These are phyloP conservation scores for Ctenomys sociabilis DNA, from an alignment of 2,113 vertebrate species.

Conservation along the genomic window DNA sequence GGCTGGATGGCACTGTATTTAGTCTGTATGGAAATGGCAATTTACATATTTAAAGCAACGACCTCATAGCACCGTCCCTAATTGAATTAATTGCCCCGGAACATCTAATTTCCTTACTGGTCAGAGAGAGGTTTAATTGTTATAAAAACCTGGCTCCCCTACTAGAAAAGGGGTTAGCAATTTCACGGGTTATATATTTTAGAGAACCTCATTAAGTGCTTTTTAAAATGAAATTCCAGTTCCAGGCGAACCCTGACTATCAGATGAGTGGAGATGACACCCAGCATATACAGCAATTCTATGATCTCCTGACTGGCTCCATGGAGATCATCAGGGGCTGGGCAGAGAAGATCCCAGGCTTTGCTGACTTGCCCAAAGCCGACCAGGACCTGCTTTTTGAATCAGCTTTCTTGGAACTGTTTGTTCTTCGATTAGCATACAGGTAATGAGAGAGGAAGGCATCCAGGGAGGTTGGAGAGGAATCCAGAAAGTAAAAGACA, in stretches of 20 bases:
- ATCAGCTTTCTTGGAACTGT: slow-evolving; percentile 98
- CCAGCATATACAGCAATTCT: slow-evolving; percentile 99
- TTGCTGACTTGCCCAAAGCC: slow-evolving; percentile 93
- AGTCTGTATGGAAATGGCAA: slow-evolving; percentile 80
- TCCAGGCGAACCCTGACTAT: slow-evolving; percentile 99
- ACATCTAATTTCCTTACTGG: slow-evolving; percentile 90
- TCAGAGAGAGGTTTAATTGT: slow-evolving; percentile 91
- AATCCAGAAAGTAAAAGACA: background rate
- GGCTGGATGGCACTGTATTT: slow-evolving; percentile 79
- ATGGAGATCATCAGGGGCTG: slow-evolving; percentile 99
- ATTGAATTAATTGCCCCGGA: slow-evolving; percentile 90
- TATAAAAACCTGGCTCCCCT: slow-evolving; percentile 86
- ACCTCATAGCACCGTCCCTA: slow-evolving; percentile 84
- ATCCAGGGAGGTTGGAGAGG: background rate
- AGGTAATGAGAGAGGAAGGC: slow-evolving; percentile 86
- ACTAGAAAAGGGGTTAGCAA: slow-evolving; percentile 90
- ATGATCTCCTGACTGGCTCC: slow-evolving; percentile 98
- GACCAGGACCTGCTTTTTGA: slow-evolving; percentile 99
- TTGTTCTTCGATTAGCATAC: slow-evolving; percentile 97
- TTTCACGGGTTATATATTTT: slow-evolving; percentile 97
- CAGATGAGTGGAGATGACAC: slow-evolving; percentile 98
- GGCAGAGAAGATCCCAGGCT: slow-evolving; percentile 98
- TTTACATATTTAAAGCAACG: slow-evolving; percentile 81
- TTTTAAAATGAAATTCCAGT: slow-evolving; percentile 96
- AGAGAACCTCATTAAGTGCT: slow-evolving; percentile 94